phyloP scores from a whole-genome alignment of 2,113 vertebrate species.

The Sula dactylatra region DNA sequence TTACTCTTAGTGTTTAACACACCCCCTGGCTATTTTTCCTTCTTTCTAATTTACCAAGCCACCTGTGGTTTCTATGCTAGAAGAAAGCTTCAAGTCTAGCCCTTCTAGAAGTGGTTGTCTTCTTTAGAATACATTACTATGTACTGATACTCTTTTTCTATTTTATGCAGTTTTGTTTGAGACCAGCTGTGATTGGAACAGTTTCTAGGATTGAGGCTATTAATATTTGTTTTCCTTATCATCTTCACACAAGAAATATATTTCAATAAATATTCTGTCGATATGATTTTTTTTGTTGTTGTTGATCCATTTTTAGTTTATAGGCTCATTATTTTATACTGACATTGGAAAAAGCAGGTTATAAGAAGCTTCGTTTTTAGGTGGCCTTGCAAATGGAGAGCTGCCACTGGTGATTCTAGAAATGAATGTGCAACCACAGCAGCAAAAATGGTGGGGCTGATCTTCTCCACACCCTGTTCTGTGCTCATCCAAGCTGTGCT shows the following conservation, averaged over 20 bases:
- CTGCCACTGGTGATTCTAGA: background rate
- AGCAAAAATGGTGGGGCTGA: background rate
- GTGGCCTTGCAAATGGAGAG: background rate
- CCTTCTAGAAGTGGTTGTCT: background rate
- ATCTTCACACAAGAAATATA: background rate
- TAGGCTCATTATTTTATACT: background rate
- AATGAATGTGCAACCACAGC: background rate
- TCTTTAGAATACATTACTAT: background rate
- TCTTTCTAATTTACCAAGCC: background rate
- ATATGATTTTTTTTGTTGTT: background rate
- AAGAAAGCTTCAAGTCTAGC: background rate
- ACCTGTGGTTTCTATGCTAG: background rate
- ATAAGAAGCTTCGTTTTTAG: background rate
- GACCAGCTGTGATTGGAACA: background rate
- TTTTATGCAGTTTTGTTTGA: background rate
- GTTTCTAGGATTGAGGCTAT: background rate
- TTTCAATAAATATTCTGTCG: background rate
- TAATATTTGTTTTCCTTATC: background rate
- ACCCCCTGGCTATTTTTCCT: background rate
- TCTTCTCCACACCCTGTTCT: background rate
- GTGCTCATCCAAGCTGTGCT: background rate
- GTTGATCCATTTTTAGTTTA: background rate
- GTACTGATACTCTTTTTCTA: background rate
- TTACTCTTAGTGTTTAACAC: background rate
- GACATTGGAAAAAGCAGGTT: background rate